Evolutionary conservation across 2,797 vertebrate species (phyloP), one percentile per base, ranked within the genome.

Genomic region (Aplochiton taeniatus): DNA sequence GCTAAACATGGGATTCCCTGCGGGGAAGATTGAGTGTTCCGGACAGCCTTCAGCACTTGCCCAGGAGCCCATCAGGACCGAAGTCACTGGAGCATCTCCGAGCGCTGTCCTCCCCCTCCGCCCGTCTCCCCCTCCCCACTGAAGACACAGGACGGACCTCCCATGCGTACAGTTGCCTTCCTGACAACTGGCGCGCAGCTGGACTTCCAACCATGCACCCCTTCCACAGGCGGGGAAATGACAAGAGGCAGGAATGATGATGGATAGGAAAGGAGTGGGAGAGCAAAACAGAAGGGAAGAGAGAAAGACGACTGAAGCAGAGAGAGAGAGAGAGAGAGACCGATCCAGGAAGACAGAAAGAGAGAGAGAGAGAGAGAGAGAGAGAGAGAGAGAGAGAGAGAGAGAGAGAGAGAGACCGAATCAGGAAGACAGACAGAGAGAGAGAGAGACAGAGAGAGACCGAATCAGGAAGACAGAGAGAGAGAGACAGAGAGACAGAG

Each of bases 91-190:
- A 54, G 16, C 83, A 78, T 85, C 77, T 79, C 73, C 19, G 63
- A 61, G 65, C 9, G 72, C 78, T 84, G 77, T 85, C 84, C 80
- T 77, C 82, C 78, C 75, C 74, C 77, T 63, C 65, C 67, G 55
- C 60, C 60, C 69, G 45, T 43, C 73, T 69, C 74, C 72, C 63
- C 70, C 77, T 78, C 43, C 69, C 66, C 74, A 10, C 63, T 77
- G 79, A 81, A 78, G 68, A 72, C 63, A 54, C 65, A 55, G 65
- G 14, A 18, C 54, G 50, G 70, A 52, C 65, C 70, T 6, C 57
- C 77, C 58, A 3, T 65, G 66, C 70, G 73, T 66, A 78, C 70
- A 66, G 65, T 71, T 68, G 47, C 49, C 48, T 7, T 14, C 14
- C 68, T 61, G 68, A 72, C 62, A 68, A 77, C 80, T 73, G 46